Conservation (phyloP, 2,797 vertebrate species). For the Labroides dimidiatus region DNA sequence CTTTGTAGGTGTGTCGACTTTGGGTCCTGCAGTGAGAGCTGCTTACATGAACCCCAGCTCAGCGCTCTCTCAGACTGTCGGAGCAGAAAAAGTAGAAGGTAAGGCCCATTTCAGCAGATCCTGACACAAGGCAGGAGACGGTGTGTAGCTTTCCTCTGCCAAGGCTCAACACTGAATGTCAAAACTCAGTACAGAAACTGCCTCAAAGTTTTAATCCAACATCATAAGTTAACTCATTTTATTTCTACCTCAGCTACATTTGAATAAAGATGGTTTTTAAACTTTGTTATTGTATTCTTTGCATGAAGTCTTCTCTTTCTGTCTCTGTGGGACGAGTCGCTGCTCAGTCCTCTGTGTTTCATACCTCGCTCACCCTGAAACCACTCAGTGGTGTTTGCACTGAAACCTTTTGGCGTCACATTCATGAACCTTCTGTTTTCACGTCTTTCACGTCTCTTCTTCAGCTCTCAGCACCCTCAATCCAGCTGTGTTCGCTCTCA, state of each 20-base stretch:
- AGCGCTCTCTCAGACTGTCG: conserved; percentile 75
- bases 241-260: too few species aligned
- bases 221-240: too few species aligned
- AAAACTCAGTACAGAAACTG: too few species aligned
- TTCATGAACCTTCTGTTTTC: neutral
- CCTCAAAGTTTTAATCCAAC: too few species aligned
- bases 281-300: too few species aligned
- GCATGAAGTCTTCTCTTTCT: neutral
- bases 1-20: conserved; percentile 29
- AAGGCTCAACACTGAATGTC: neutral
- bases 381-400: neutral
- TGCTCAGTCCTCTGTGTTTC: too few species aligned
- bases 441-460: neutral
- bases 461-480: conserved; percentile 84
- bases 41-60: conserved; percentile 77
- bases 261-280: too few species aligned
- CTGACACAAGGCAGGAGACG: neutral
- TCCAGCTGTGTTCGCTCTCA: conserved; percentile 79
- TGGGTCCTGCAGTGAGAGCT: conserved; percentile 54
- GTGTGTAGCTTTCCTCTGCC: neutral
- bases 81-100: conserved; percentile 88
- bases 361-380: too few species aligned
- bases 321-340: too few species aligned
- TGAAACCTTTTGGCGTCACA: too few species aligned
- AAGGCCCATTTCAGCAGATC: conserved; percentile 27